Base-by-base conservation (phyloP, 1,140 invertebrate genomes). In the Drosophila virilis region DNA sequence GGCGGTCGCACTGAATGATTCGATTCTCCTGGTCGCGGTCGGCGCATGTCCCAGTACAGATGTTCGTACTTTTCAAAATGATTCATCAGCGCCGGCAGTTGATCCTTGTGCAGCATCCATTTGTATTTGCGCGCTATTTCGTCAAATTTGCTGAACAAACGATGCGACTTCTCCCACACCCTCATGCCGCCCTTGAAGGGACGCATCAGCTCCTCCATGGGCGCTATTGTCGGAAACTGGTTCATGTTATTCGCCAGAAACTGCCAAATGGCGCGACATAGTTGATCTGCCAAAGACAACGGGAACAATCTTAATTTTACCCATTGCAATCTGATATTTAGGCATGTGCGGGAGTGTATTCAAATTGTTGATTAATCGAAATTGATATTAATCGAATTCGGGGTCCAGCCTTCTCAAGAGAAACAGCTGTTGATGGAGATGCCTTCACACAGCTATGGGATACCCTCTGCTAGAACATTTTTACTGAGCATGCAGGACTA, bases 131-230 rank as follows among this genome's bases (percentile, higher is more conserved):
- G 38, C 0, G 85, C 79, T 6, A 77, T 77, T 6, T 81, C 74
- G 32, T 83, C 67, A 6, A 91, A 91, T 28, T 73, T 66, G 43
- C 75, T 59, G n/a, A 91, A 91, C 28, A 88, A 40, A 0, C 61
- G 45, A 28, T 70, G 46, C 3, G 85, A 78, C 12, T 74, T 90
- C 10, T 75, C 54, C 90, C 90, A 91, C n/a, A 77, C 74, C 10
- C 72, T 79, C 0, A 73, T 0, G 8, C 17, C 57, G 12, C 35
- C 35, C 22, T 73, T 79, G 4, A 75, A 64, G 0, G 83, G 78
- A 32, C 60, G 71, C 85, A 90, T 90, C 8, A 91, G 66, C 3
- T 91, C 73, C n/a, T 50, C 22, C 64, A 91, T 75, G 3, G 90
- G 78, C 1, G 82, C 82, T 32, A 91, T 91, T 2, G 48, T 6